These are phyloP conservation scores for Ophion costatus DNA, from an alignment of 2,888 invertebrate genomes.

Conservation along the genomic window DNA sequence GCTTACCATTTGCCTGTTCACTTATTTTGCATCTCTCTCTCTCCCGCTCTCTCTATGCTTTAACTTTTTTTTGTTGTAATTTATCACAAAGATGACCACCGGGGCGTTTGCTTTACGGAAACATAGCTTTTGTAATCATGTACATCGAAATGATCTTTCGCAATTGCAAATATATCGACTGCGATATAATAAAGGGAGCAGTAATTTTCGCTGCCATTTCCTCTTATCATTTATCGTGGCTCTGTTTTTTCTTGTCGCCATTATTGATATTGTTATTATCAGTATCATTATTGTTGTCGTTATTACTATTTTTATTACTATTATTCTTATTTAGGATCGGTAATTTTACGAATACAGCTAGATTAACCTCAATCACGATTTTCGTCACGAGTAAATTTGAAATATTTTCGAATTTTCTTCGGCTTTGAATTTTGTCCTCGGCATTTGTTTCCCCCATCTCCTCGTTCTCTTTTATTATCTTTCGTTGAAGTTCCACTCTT, in stretches of 20 bases:
- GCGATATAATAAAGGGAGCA: constrained; percentile 72
- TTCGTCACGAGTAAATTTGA: constrained; percentile 33
- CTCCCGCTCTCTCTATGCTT: constrained; percentile 4
- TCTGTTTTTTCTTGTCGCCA: constrained; percentile 11
- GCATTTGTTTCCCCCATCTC: constrained; percentile 2
- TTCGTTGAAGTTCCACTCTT: constrained; percentile 30
- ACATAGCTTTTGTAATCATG: constrained; percentile 36
- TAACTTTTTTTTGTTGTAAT: constrained; percentile 41
- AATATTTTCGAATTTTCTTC: constrained; percentile 12
- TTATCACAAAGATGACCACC: constrained; percentile 69
- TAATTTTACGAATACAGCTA: constrained; percentile 40
- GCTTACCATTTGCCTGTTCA: neutral
- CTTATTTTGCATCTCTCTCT: constrained; percentile 4
- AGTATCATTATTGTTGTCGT: constrained; percentile 17
- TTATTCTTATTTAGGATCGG: constrained; percentile 53
- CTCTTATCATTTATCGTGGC: constrained; percentile 33
- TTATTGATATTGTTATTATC: constrained; percentile 41
- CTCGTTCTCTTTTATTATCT: neutral
- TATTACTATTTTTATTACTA: constrained; percentile 21
- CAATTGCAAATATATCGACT: constrained; percentile 60
- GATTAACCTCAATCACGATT: constrained; percentile 23
- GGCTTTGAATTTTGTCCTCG: neutral
- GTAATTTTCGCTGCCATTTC: constrained; percentile 23
- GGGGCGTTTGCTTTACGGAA: constrained; percentile 54
- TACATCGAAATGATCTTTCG: constrained; percentile 43